Percentiles rank a stretch among this genome's conserved stretches.
These are phyloP conservation scores for Oxytorus armatus DNA, from an alignment of 2,888 invertebrate genomes.

Conservation along the genomic window DNA sequence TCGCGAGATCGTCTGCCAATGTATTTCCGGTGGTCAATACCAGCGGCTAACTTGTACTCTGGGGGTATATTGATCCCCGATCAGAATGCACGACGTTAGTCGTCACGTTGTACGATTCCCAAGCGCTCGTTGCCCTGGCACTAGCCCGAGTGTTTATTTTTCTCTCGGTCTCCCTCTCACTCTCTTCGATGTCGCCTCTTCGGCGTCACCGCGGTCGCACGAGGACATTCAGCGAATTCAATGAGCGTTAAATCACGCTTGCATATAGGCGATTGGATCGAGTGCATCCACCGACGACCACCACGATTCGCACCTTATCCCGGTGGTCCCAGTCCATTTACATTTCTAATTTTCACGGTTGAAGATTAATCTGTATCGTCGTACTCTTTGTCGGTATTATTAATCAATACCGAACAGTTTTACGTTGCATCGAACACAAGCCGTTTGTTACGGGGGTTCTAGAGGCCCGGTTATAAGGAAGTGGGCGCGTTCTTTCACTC, in stretches of 20 bases:
- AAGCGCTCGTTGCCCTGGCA: constrained; percentile 48
- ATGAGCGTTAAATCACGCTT: constrained; percentile 56
- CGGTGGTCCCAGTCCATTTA: constrained; percentile 57
- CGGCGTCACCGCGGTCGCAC: constrained; percentile 33
- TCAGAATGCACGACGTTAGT: constrained; percentile 68
- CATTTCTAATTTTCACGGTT: constrained; percentile 34
- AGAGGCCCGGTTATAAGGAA: not conserved
- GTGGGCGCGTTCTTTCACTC: not conserved
- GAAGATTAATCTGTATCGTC: constrained; percentile 6
- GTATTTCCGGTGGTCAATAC: constrained; percentile 46
- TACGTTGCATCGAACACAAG: not conserved
- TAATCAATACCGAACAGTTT: not conserved
- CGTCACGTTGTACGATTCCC: constrained; percentile 52
- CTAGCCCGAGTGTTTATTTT: constrained; percentile 44
- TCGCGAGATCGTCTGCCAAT: constrained; percentile 47
- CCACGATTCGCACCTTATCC: constrained; percentile 47
- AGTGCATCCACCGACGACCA: constrained; percentile 40
- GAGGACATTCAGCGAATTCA: constrained; percentile 45
- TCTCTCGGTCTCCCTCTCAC: no score
- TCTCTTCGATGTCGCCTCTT: constrained; percentile 12
- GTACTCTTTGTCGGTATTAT: constrained; percentile 2
- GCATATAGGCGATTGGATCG: constrained; percentile 43
- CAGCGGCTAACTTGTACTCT: constrained; percentile 16
- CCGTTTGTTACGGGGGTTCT: not conserved
- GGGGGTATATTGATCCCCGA: constrained; percentile 47